These are phyloP conservation scores for Clarias magur DNA, from an alignment of 2,113 vertebrate genomes.

Conservation along the genomic window DNA sequence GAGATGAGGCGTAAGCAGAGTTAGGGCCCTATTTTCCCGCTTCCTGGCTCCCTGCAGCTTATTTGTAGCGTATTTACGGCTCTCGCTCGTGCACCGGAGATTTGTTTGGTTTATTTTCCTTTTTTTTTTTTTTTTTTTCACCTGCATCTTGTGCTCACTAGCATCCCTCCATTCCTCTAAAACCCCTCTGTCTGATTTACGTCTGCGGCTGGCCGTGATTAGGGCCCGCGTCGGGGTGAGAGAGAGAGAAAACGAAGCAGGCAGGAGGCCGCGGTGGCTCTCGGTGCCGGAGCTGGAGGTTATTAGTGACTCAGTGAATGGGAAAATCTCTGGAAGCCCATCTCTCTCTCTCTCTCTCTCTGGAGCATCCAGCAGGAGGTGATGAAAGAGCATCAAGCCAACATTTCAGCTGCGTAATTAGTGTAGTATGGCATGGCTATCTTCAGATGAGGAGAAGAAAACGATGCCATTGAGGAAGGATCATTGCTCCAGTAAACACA, in stretches of 20 bases:
- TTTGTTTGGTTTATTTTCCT: slow-evolving; percentile 38
- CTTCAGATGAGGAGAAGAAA: slow-evolving; percentile 25
- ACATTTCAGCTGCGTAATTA: slow-evolving; percentile 53
- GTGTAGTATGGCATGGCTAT: slow-evolving; percentile 39
- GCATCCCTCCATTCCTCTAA: slow-evolving; percentile 8
- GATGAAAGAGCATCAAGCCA: slow-evolving; percentile 41
- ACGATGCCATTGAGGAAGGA: slow-evolving; percentile 24
- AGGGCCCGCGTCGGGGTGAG: not conserved
- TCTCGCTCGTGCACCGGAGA: slow-evolving; percentile 16
- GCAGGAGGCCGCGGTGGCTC: not conserved
- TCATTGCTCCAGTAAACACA: slow-evolving; percentile 8
- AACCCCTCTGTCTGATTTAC: slow-evolving; percentile 2
- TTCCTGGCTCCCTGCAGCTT: slow-evolving; percentile 44
- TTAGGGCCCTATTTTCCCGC: slow-evolving; percentile 39
- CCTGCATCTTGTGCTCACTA: not conserved
- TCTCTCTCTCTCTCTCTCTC: not conserved
- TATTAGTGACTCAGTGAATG: slow-evolving; percentile 51
- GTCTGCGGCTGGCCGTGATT: slow-evolving; percentile 23
- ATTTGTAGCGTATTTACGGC: slow-evolving; percentile 52
- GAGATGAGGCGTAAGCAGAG: slow-evolving; percentile 18
- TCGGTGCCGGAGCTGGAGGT: slow-evolving; percentile 40
- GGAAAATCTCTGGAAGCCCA: slow-evolving; percentile 46
- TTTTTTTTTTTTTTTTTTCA: not conserved
- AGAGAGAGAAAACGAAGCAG: slow-evolving; percentile 3
- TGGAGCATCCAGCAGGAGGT: slow-evolving; percentile 42